These are phyloP conservation scores for Psylliodes chrysocephalus DNA, from an alignment of 2,888 invertebrate genomes.

Conservation along the genomic window DNA sequence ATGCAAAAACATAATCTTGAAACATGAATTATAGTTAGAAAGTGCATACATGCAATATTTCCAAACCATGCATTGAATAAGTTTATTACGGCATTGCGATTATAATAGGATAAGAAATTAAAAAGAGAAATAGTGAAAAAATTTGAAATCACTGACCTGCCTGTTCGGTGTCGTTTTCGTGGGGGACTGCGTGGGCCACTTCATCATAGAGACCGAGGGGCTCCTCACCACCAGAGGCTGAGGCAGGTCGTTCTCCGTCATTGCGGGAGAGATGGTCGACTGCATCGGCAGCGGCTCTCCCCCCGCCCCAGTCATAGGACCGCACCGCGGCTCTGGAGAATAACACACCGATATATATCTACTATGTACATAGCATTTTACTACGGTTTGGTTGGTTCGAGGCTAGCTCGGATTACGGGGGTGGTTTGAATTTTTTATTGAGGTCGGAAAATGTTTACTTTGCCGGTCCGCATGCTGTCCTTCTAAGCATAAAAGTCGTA, in stretches of 20 bases:
- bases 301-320: constrained; percentile 71
- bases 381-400: not conserved
- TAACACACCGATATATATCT: constrained; percentile 12
- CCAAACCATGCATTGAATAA: too few relatives aligned
- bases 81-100: too few relatives aligned
- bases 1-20: too few relatives aligned
- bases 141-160: constrained; percentile 61
- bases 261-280: constrained; percentile 68
- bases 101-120: too few relatives aligned
- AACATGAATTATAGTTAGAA: too few relatives aligned
- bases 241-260: constrained; percentile 74
- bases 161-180: constrained; percentile 58
- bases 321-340: constrained; percentile 74
- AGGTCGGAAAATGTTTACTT: not conserved
- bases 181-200: constrained; percentile 64
- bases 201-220: constrained; percentile 72
- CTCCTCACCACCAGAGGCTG: constrained; percentile 77
- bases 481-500: too few relatives aligned
- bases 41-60: too few relatives aligned
- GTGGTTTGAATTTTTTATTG: not conserved
- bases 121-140: not conserved
- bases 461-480: too few relatives aligned
- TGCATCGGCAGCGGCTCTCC: constrained; percentile 61
- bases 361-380: not conserved
- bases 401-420: not conserved